phyloP scores from a whole-genome alignment of 2,888 invertebrate species.

The Disparrhopalites patrizii region DNA sequence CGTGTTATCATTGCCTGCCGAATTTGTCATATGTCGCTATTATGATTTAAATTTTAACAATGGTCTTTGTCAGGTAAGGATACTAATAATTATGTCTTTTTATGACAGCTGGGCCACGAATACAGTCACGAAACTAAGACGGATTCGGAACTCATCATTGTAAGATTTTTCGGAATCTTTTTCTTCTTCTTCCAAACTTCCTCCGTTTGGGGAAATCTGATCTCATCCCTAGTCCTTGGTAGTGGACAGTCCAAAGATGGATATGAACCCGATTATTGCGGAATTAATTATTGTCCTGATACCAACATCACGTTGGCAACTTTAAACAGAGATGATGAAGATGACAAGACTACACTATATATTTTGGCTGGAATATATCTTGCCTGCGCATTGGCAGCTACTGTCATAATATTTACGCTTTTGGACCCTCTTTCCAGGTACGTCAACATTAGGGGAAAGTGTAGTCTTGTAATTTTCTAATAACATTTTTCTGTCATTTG shows the following conservation, averaged over 20 bases:
- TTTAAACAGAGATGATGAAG: constrained; percentile 57
- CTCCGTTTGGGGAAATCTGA: constrained; percentile 64
- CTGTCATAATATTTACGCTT: constrained; percentile 77
- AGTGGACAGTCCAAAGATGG: constrained; percentile 56
- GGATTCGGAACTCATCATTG: constrained; percentile 85
- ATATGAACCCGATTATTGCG: constrained; percentile 24
- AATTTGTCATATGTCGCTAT: no score
- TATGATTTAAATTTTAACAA: no score
- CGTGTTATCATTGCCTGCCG: no score
- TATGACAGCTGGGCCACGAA: constrained; percentile 74
- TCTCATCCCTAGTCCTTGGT: constrained; percentile 82
- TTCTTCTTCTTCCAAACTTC: constrained; percentile 90
- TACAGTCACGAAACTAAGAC: constrained; percentile 85
- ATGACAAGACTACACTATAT: constrained; percentile 77
- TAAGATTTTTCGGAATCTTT: constrained; percentile 97
- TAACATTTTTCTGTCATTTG: constrained; percentile 7
- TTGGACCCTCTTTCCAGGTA: constrained; percentile 87
- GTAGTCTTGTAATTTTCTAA: background rate
- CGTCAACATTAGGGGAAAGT: constrained; percentile 31
- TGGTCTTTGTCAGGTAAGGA: no score
- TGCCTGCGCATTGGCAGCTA: constrained; percentile 78
- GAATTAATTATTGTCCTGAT: constrained; percentile 39
- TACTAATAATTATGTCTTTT: constrained; percentile 3
- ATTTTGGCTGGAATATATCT: constrained; percentile 85
- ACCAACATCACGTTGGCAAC: constrained; percentile 15